A percentile compares a stretch with the other conserved stretches of the same genome.
Conservation (phyloP, 2,888 invertebrate species). For the Phaedon cochleariae region DNA sequence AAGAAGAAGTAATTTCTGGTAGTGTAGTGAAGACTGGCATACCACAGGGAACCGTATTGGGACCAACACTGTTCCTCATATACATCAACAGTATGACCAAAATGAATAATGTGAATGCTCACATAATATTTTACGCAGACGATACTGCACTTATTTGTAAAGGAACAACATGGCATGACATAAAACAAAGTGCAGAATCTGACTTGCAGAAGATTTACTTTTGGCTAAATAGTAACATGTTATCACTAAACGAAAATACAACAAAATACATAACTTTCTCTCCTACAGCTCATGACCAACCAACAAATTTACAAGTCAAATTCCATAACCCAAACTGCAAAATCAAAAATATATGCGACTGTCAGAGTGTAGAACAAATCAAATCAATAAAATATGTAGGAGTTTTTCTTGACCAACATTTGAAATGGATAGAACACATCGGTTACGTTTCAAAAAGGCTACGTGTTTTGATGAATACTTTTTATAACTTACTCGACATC, state of each 20-base stretch:
- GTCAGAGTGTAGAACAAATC: background rate
- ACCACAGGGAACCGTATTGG: background rate
- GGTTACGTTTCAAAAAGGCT: background rate
- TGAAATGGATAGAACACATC: background rate
- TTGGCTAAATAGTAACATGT: background rate
- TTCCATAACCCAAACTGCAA: background rate
- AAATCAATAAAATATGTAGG: conserved; percentile 4
- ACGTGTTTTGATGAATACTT: background rate
- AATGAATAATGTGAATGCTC: background rate
- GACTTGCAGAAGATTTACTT: background rate
- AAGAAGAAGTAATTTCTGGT: background rate
- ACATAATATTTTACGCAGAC: background rate
- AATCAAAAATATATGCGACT: background rate
- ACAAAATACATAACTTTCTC: background rate
- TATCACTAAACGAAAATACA: background rate
- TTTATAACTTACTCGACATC: background rate
- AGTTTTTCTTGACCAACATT: background rate
- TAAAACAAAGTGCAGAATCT: background rate
- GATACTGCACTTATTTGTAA: background rate
- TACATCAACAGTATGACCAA: background rate
- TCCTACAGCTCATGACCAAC: background rate
- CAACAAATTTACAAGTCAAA: background rate
- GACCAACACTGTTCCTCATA: background rate
- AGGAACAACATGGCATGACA: background rate
- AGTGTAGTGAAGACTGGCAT: background rate